Percentiles rank a stretch among this genome's conserved stretches.
phyloP scores from a whole-genome alignment of 1,140 invertebrate genomes.

The Zaprionus camerounensis region DNA sequence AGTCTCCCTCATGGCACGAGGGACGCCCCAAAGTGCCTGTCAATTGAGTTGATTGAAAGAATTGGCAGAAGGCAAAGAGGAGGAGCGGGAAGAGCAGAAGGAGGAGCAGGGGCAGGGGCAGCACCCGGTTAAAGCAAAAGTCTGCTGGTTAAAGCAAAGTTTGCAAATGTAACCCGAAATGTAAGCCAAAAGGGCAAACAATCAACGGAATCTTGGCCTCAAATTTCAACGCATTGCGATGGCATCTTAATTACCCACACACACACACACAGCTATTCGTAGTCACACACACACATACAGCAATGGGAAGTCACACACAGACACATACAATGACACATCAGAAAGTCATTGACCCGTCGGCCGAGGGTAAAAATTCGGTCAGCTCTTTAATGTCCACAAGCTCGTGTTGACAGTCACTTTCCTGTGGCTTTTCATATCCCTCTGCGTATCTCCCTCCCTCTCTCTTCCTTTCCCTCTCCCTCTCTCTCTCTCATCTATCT shows the following conservation, averaged over 20 bases:
- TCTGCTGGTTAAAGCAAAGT: constrained; percentile 12
- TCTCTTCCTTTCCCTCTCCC: neutral
- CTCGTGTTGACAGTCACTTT: constrained; percentile 40
- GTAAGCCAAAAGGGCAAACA: constrained; percentile 38
- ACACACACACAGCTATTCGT: neutral
- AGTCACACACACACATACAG: neutral
- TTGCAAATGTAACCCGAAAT: constrained; percentile 15
- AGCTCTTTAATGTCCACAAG: constrained; percentile 51
- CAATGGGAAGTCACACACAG: too few species aligned
- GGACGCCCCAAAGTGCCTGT: constrained; percentile 43
- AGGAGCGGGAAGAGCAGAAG: neutral
- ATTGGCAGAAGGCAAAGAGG: constrained; percentile 16
- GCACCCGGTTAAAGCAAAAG: neutral
- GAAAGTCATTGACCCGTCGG: constrained; percentile 65
- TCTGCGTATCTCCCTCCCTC: neutral
- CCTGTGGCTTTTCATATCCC: constrained; percentile 1
- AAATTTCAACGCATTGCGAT: constrained; percentile 67
- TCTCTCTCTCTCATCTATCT: neutral
- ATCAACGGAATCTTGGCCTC: constrained; percentile 47
- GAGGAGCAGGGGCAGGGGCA: neutral
- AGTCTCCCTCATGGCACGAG: constrained; percentile 40
- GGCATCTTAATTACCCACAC: constrained; percentile 74
- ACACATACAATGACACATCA: constrained; percentile 11
- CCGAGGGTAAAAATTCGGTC: constrained; percentile 36
- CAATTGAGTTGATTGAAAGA: constrained; percentile 73